A percentile compares a stretch with the other conserved stretches of the same genome.
phyloP scores from a whole-genome alignment of 2,797 vertebrate species.

The Emydoidea blandingii region DNA sequence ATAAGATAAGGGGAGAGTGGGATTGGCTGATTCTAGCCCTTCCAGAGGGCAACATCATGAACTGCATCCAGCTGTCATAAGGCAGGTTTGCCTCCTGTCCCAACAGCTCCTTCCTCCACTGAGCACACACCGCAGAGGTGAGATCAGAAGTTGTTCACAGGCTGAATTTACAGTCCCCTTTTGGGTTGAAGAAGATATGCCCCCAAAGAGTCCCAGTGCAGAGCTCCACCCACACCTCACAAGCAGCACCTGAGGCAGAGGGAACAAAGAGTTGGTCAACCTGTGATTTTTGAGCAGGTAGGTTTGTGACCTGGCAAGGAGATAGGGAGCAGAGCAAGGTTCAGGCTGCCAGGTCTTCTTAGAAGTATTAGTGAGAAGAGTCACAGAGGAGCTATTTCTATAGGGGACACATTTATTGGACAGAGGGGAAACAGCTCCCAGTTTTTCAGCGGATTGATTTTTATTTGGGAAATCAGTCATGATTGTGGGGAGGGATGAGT shows the following conservation, averaged over 20 bases:
- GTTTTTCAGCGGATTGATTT: not conserved
- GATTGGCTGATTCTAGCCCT: not conserved
- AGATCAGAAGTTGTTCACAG: not conserved
- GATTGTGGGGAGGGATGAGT: not conserved
- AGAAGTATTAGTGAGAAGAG: not conserved
- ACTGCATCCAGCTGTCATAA: not conserved
- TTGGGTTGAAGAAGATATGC: not conserved
- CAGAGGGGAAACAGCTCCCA: not conserved
- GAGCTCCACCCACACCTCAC: not conserved
- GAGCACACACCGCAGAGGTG: not conserved
- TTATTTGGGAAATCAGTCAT: not conserved
- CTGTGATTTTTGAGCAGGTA: not conserved
- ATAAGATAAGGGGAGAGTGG: not conserved
- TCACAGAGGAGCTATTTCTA: not conserved
- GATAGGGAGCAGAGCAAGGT: not conserved
- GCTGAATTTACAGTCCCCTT: not conserved
- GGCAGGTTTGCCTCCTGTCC: too few relatives aligned
- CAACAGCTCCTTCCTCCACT: not conserved
- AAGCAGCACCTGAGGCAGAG: not conserved
- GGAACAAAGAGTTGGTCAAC: not conserved
- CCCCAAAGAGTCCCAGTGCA: not conserved
- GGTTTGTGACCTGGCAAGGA: not conserved
- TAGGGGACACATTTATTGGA: not conserved
- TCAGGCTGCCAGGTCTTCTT: too few relatives aligned
- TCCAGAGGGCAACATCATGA: not conserved